These are phyloP conservation scores for Bradysia coprophila DNA, from an alignment of 1,140 invertebrate genomes.

Conservation along the genomic window DNA sequence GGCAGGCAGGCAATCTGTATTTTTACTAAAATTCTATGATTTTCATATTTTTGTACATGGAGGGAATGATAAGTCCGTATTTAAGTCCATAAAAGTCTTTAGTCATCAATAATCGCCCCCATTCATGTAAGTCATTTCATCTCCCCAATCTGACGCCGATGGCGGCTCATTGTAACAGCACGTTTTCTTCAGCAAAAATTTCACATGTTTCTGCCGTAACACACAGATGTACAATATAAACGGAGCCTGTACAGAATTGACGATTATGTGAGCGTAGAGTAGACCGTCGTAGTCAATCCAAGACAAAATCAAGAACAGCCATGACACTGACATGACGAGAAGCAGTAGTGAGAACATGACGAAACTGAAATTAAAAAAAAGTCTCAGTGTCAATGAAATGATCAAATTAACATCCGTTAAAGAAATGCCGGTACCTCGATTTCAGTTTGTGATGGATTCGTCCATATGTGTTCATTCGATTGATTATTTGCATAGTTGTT, in stretches of 20 bases:
- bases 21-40: no score
- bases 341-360: constrained; percentile 57
- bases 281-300: constrained; percentile 48
- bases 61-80: no score
- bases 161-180: constrained; percentile 49
- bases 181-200: constrained; percentile 52
- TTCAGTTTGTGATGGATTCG: constrained; percentile 69
- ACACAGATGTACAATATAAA: constrained; percentile 56
- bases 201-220: constrained; percentile 53
- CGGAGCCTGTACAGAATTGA: constrained; percentile 52
- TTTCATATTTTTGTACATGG: no score
- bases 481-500: constrained; percentile 58
- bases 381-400: constrained; percentile 3
- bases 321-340: constrained; percentile 46
- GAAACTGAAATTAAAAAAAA: constrained; percentile 37
- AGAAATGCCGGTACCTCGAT: no score
- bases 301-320: constrained; percentile 54
- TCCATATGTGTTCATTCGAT: constrained; percentile 58
- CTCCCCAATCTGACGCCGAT: constrained; percentile 56
- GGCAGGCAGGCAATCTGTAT: no score
- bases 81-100: no score
- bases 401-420: no score
- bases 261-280: constrained; percentile 48
- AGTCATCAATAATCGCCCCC: no score
- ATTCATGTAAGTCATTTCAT: constrained; percentile 70